Evolutionary conservation across 1,140 invertebrate genomes (phyloP).

Genomic region (Magallana ariakensis): DNA sequence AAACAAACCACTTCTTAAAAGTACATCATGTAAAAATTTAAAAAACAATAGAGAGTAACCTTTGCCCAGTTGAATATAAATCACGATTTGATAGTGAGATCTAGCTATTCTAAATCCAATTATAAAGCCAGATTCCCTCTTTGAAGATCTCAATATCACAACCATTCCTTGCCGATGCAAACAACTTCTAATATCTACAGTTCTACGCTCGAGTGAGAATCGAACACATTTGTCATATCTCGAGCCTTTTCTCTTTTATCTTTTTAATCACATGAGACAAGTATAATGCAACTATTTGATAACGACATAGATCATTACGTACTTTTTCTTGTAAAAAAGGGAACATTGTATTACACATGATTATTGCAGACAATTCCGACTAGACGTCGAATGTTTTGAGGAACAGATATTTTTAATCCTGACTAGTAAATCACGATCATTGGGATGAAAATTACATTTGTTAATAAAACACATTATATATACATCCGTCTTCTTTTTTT

Average conservation of each 20-base stretch:
- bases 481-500: background rate
- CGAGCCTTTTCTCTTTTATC: background rate
- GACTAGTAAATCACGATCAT: constrained; percentile 1
- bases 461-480: background rate
- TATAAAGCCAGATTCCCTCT: background rate
- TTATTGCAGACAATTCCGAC: background rate
- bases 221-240: constrained; percentile 18
- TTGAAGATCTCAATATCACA: background rate
- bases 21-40: background rate
- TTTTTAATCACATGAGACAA: background rate
- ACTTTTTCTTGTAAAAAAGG: background rate
- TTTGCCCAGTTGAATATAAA: background rate
- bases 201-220: background rate
- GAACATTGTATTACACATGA: background rate
- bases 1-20: background rate
- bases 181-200: constrained; percentile 9
- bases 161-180: background rate
- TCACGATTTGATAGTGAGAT: background rate
- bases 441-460: background rate
- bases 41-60: background rate
- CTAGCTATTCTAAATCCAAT: background rate
- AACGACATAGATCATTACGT: constrained; percentile 24
- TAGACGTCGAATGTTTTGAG: background rate
- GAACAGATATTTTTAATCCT: background rate
- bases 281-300: constrained; percentile 26